Evolutionary conservation across 2,888 invertebrate genomes (phyloP).

Genomic region (Drosophila melanocephala): DNA sequence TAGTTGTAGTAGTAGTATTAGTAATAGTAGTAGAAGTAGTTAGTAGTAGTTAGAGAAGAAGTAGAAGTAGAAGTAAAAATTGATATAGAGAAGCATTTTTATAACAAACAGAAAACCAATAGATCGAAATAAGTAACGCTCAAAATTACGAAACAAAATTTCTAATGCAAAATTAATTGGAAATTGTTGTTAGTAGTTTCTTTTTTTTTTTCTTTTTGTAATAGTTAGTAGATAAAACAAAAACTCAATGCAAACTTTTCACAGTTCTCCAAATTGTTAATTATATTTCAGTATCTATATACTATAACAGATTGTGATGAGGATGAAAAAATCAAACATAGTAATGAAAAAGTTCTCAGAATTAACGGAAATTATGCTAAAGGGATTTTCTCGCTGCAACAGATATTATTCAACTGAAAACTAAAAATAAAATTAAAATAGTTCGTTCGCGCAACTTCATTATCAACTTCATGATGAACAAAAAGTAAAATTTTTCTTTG

Average conservation of each 20-base stretch:
- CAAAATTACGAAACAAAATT: slow-evolving; percentile 29
- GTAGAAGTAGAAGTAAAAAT: slow-evolving; percentile 69
- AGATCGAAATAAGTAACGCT: slow-evolving; percentile 54
- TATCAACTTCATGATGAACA: slow-evolving; percentile 2
- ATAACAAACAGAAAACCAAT: slow-evolving; percentile 71
- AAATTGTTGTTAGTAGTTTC: slow-evolving; percentile 10
- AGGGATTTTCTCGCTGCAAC: slow-evolving; percentile 17
- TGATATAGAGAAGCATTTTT: slow-evolving; percentile 71
- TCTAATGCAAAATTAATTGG: slow-evolving; percentile 38
- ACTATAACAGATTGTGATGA: slow-evolving; percentile 11
- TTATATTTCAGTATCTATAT: slow-evolving; percentile 10
- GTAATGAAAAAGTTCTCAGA: neutral
- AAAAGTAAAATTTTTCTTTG: slow-evolving; percentile 5
- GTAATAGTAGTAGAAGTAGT: slow-evolving; percentile 67
- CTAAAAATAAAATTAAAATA: slow-evolving; percentile 16
- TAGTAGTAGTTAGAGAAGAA: slow-evolving; percentile 68
- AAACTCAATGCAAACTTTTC: slow-evolving; percentile 15
- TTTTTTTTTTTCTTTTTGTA: slow-evolving; percentile 2
- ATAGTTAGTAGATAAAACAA: slow-evolving; percentile 3
- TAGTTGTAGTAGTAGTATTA: slow-evolving; percentile 53
- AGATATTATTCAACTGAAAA: neutral
- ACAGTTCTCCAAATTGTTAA: slow-evolving; percentile 12
- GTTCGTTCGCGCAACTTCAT: slow-evolving; percentile 24
- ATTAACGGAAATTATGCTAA: slow-evolving; percentile 30
- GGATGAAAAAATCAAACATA: neutral